These are phyloP conservation scores for Hyposoter didymator DNA, from an alignment of 2,888 invertebrate genomes.

Conservation along the genomic window DNA sequence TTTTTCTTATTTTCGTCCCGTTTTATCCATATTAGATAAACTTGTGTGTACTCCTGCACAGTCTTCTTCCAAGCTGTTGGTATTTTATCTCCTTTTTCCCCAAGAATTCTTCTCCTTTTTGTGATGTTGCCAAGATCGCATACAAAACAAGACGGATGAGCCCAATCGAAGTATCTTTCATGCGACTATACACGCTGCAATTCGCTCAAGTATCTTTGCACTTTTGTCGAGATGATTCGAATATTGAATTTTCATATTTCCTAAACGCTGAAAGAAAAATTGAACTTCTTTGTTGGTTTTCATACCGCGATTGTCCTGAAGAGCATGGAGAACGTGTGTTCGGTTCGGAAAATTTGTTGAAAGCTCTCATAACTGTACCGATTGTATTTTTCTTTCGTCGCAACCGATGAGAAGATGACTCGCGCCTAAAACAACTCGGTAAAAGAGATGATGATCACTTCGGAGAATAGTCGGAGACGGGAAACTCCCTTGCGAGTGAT, in stretches of 20 bases:
- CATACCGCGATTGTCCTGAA: not conserved
- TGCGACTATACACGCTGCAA: not conserved
- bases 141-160: conserved; percentile 35
- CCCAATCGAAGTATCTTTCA: conserved; percentile 18
- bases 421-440: conserved; percentile 61
- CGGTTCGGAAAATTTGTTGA: not conserved
- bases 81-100: conserved; percentile 16
- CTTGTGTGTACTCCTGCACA: conserved; percentile 1
- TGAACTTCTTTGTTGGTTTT: not conserved
- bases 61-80: conserved; percentile 46
- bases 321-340: not conserved
- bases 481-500: conserved; percentile 78
- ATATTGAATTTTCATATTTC: not conserved
- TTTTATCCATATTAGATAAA: conserved; percentile 37
- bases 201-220: not conserved
- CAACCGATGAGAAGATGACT: conserved; percentile 36
- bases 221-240: not conserved
- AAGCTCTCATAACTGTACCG: conserved; percentile 1
- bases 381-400: not conserved
- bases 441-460: conserved; percentile 60
- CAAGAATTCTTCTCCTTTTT: conserved; percentile 35
- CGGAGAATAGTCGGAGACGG: conserved; percentile 65
- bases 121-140: conserved; percentile 37
- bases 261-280: not conserved
- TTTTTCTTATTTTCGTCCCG: conserved; percentile 40